These are phyloP conservation scores for Neoaliturus tenellus DNA, from an alignment of 2,888 invertebrate genomes.

Conservation along the genomic window DNA sequence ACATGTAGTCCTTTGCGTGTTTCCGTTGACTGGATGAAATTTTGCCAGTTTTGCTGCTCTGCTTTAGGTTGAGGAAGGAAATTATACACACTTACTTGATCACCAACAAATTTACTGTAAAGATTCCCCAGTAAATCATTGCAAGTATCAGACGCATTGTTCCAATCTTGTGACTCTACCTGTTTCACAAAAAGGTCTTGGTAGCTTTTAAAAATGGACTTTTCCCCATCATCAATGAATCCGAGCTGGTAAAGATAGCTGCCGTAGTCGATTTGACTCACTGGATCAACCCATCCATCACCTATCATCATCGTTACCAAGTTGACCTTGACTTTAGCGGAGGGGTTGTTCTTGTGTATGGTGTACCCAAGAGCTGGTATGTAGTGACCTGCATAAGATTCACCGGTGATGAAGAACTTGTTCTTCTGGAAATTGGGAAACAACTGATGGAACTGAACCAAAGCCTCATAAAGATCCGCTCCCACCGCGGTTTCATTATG, in stretches of 20 bases:
- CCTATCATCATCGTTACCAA: constrained; percentile 84
- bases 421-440: constrained; percentile 85
- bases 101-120: neutral
- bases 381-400: constrained; percentile 91
- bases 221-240: constrained; percentile 71
- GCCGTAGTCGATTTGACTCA: constrained; percentile 85
- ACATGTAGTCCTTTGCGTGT: constrained; percentile 89
- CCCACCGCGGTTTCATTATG: constrained; percentile 87
- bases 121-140: neutral
- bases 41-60: constrained; percentile 62
- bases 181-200: constrained; percentile 70
- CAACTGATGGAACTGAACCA: constrained; percentile 88
- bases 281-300: constrained; percentile 88
- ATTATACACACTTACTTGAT: constrained; percentile 12
- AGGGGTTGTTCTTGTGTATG: constrained; percentile 80
- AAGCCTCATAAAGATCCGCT: constrained; percentile 83
- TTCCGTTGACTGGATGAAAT: constrained; percentile 71
- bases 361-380: constrained; percentile 86
- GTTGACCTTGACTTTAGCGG: constrained; percentile 81
- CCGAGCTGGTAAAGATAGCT: constrained; percentile 89
- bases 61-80: neutral
- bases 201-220: constrained; percentile 10
- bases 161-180: constrained; percentile 80
- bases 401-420: constrained; percentile 92
- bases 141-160: constrained; percentile 74